Evolutionary conservation across 2,113 vertebrate species (phyloP).

Genomic region (Hydrochoerus hydrochaeris): DNA sequence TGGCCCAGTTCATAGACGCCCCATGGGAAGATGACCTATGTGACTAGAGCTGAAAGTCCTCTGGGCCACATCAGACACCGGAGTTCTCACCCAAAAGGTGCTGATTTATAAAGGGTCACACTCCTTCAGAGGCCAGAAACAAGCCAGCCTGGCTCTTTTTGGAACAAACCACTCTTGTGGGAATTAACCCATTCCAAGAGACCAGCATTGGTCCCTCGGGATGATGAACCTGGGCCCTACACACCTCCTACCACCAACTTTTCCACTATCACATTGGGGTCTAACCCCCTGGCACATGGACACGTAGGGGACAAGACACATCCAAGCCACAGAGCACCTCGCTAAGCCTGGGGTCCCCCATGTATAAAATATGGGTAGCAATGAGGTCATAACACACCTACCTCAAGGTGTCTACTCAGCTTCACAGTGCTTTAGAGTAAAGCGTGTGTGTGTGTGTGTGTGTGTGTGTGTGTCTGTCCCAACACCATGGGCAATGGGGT

Average conservation of each 20-base stretch:
- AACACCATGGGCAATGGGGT: background rate
- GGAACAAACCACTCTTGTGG: background rate
- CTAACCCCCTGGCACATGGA: background rate
- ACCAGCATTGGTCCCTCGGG: background rate
- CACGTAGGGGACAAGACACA: background rate
- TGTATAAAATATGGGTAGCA: background rate
- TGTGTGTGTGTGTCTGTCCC: background rate
- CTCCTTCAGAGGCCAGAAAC: background rate
- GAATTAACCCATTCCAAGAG: background rate
- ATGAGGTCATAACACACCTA: background rate
- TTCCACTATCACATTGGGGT: background rate
- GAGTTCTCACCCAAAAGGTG: rapidly evolving
- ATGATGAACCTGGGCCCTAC: background rate
- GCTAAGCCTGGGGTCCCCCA: background rate
- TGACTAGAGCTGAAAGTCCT: background rate
- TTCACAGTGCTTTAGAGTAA: background rate
- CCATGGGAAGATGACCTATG: rapidly evolving
- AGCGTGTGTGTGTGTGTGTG: too few species aligned
- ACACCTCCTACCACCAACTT: background rate
- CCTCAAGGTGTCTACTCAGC: background rate
- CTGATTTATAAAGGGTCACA: background rate
- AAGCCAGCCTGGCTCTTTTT: background rate
- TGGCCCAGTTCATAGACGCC: background rate
- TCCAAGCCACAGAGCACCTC: background rate
- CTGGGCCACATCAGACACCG: background rate